Conservation (phyloP, 2,797 vertebrate species). For the Nothura maculosa region DNA sequence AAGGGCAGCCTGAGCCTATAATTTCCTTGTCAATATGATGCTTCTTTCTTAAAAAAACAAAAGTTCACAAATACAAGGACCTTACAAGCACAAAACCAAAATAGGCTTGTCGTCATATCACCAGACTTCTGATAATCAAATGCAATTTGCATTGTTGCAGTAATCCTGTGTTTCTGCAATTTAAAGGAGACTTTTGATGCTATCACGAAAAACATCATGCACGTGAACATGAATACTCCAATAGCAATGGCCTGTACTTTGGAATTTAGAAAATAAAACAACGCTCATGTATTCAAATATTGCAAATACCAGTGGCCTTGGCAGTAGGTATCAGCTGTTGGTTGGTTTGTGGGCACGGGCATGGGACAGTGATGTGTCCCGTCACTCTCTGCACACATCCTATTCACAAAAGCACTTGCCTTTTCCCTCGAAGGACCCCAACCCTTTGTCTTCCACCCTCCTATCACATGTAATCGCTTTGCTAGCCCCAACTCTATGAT, state of each 20-base stretch:
- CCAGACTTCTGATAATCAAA: background rate
- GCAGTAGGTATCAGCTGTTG: background rate
- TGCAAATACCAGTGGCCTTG: background rate
- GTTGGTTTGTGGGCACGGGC: background rate
- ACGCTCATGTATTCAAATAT: background rate
- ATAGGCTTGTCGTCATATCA: background rate
- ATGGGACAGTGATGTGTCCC: background rate
- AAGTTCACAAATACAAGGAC: background rate
- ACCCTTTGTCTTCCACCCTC: background rate
- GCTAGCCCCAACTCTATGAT: background rate
- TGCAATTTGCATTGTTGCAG: background rate
- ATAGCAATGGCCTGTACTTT: background rate
- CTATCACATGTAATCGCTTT: background rate
- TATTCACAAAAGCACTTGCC: background rate
- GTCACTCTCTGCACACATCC: background rate
- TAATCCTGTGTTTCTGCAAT: too few relatives aligned
- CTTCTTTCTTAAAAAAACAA: background rate
- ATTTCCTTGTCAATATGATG: background rate
- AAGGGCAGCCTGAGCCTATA: background rate
- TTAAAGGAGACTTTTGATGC: background rate
- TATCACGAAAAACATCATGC: background rate
- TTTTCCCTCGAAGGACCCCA: background rate
- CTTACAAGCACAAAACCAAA: background rate
- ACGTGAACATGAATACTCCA: background rate
- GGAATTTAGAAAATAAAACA: background rate